Base-by-base conservation (phyloP, 2,888 invertebrate genomes). In the Lepidonotus clava region DNA sequence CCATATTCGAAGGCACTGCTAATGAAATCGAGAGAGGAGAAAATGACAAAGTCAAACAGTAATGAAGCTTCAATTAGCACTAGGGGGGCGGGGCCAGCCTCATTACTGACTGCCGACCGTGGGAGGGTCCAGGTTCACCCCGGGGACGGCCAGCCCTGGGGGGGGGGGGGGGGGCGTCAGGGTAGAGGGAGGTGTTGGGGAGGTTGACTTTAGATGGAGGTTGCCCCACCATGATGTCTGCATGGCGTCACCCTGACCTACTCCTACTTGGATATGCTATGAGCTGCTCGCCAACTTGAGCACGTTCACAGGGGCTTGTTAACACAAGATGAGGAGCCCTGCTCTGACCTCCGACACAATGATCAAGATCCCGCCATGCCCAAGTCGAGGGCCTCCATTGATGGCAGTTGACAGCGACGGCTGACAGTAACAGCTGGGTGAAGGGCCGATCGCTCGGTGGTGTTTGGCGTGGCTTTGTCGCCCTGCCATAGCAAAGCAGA, bases 51-150 rank as follows among this genome's bases (percentile, higher is more conserved):
- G 83, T 83, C 83, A 83, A 83, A 53, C 51, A 53, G 46, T 83
- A 83, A 83, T 83, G 83, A 83, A 56, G 83, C 34, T 83, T 38
- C 83, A 83, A 83, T 83, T 83, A 83, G 53, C 83, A 83, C 83
- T 83, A 18, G 5, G 28, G 24, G 71, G 71, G 71, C 34, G 71
- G 34, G 71, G 71, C 38, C 71, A 18, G 14, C 36, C 71, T 71
- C 71, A 71, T 71, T 71, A 71, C 34, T 0, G 71, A 18, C 71
- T 11, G 36, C 34, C 36, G 36, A 71, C 71, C 24, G 71, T 34
- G 71, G 71, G 32, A n/a, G 21, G 71, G 36, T 8, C 21, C 34
- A 0, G n/a, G 36, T 5, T 11, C 0, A 14, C 71, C 21, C 71
- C 24, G 6, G 71, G 61, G 61, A 61, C 1, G 11, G 38, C 36